These are phyloP conservation scores for Pseudolaguvia tuberculata DNA, from an alignment of 2,113 vertebrate species.

Conservation along the genomic window DNA sequence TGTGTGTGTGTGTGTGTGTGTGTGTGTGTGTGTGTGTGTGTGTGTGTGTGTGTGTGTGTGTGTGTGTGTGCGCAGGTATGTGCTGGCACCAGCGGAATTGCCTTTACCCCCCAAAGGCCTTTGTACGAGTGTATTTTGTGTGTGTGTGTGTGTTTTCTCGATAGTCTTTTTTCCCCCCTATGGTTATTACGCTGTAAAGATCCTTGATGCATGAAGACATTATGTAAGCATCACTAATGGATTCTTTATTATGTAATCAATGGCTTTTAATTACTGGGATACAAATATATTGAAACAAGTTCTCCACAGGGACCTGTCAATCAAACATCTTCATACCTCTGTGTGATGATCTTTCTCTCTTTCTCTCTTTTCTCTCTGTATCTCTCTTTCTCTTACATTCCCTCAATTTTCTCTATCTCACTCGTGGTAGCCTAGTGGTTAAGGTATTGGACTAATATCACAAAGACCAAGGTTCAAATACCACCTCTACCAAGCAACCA, in stretches of 20 bases:
- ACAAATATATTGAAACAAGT: slow-evolving; percentile 23
- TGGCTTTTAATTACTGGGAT: slow-evolving; percentile 25
- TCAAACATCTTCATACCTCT: slow-evolving; percentile 1
- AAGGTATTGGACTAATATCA: too few species aligned
- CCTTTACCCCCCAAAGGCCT: slow-evolving; percentile 9
- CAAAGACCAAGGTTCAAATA: too few species aligned
- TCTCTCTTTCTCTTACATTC: not conserved
- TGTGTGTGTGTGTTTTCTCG: not conserved
- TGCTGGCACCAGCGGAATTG: not conserved
- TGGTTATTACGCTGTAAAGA: slow-evolving; percentile 27
- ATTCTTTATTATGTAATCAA: slow-evolving; percentile 31
- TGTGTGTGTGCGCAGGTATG: not conserved
- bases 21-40: too few species aligned
- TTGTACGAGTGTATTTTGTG: slow-evolving; percentile 23
- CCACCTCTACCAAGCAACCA: too few species aligned
- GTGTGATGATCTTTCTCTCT: slow-evolving; percentile 37
- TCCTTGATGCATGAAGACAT: slow-evolving; percentile 25
- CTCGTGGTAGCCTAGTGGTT: too few species aligned
- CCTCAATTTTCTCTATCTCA: too few species aligned
- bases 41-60: too few species aligned
- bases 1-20: too few species aligned
- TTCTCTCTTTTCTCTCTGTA: slow-evolving; percentile 23
- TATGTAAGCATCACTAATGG: slow-evolving; percentile 37
- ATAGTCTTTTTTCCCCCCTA: slow-evolving; percentile 14
- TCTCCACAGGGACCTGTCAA: slow-evolving; percentile 14